These are phyloP conservation scores for Nebria salina DNA, from an alignment of 2,888 invertebrate genomes.

Conservation along the genomic window DNA sequence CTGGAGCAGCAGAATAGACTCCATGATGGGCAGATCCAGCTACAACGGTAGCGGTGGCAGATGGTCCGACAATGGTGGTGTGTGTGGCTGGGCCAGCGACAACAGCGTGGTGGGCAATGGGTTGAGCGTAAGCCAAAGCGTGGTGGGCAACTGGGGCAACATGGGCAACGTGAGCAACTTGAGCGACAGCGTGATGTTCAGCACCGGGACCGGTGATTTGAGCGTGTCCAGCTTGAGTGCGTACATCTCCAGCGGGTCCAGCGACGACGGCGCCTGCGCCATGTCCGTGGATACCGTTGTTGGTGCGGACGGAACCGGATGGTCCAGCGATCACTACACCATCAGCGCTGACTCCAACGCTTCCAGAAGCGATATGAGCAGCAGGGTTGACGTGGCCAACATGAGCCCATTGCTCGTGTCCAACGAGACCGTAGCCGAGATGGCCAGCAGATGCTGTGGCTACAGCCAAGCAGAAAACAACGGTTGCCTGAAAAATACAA, in stretches of 20 bases:
- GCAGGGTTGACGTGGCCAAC: not conserved
- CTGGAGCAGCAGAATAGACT: not conserved
- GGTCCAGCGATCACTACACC: constrained; percentile 39
- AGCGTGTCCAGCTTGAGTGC: not conserved
- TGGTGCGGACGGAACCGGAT: constrained; percentile 7
- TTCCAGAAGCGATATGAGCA: constrained; percentile 14
- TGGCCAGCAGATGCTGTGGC: constrained; percentile 3
- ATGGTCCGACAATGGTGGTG: constrained; percentile 9
- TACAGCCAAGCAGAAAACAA: constrained; percentile 4
- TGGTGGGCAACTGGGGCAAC: constrained; percentile 52
- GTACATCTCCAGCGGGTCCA: constrained; percentile 27
- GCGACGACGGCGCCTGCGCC: constrained; percentile 3
- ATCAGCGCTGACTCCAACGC: constrained; percentile 6
- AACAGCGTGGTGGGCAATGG: constrained; percentile 7
- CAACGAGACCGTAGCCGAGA: not conserved
- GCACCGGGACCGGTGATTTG: not conserved
- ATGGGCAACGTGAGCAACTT: not conserved
- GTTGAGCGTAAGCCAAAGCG: not conserved
- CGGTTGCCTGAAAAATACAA: not conserved
- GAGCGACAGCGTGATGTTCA: not conserved
- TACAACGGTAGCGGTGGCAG: constrained; percentile 2
- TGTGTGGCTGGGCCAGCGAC: constrained; percentile 5
- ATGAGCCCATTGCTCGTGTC: not conserved
- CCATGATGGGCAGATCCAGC: not conserved
- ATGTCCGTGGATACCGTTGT: constrained; percentile 18